Evolutionary conservation across 2,797 vertebrate genomes (phyloP).

Genomic region (Leucoraja ocellata): DNA sequence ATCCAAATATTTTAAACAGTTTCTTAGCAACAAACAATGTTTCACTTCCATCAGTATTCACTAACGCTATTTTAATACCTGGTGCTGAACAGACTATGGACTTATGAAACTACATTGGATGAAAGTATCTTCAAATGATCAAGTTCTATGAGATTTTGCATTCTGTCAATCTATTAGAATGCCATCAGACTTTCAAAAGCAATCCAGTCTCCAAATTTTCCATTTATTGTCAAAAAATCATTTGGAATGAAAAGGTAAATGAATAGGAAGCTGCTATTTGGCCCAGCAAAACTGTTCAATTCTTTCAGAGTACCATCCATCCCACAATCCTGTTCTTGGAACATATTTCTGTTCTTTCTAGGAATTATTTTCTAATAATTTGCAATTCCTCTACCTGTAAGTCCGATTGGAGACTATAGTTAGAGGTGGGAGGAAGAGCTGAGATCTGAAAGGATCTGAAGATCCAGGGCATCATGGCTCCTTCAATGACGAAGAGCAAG

Average conservation of each 20-base stretch:
- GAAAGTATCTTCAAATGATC: not conserved
- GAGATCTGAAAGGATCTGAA: too few species aligned
- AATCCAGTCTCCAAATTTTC: not conserved
- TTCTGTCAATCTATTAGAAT: not conserved
- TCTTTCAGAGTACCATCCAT: too few species aligned
- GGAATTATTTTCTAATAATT: too few species aligned
- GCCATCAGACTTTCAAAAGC: not conserved
- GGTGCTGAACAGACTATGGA: not conserved
- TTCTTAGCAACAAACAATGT: constrained; percentile 19
- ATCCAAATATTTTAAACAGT: constrained; percentile 21
- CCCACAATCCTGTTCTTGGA: too few species aligned
- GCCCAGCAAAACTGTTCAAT: too few species aligned
- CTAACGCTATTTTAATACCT: not conserved
- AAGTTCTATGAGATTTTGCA: not conserved
- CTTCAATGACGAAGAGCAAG: too few species aligned
- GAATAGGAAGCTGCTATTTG: too few species aligned
- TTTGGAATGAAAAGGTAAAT: not conserved
- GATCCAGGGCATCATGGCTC: too few species aligned
- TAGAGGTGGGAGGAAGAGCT: too few species aligned
- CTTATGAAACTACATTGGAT: not conserved
- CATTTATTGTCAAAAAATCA: not conserved
- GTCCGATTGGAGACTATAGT: too few species aligned
- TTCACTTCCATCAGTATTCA: not conserved
- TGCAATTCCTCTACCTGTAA: too few species aligned
- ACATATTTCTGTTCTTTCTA: too few species aligned